These are phyloP conservation scores for Drosophila atripex DNA, from an alignment of 2,888 invertebrate species.

Conservation along the genomic window DNA sequence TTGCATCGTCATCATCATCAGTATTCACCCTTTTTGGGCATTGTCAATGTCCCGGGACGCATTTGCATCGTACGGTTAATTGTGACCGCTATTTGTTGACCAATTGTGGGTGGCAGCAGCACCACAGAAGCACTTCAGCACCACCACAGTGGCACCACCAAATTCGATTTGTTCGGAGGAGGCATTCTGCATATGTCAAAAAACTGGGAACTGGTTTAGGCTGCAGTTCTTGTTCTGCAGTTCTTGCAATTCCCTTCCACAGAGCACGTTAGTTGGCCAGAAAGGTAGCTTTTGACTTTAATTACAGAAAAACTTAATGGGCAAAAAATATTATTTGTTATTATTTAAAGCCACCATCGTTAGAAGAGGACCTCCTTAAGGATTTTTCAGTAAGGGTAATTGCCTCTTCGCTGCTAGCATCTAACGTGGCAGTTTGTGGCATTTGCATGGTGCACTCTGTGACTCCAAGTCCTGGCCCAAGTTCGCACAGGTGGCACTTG, in stretches of 20 bases:
- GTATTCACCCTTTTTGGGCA: slow-evolving; percentile 60
- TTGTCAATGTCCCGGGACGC: slow-evolving; percentile 58
- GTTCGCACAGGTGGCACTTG: slow-evolving; percentile 45
- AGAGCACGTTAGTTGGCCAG: not conserved
- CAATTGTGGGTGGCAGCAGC: slow-evolving; percentile 75
- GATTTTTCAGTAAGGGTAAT: slow-evolving; percentile 2
- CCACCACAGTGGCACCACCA: slow-evolving; percentile 34
- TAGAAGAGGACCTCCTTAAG: too few relatives aligned
- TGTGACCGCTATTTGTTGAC: slow-evolving; percentile 68
- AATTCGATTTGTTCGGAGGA: slow-evolving; percentile 47
- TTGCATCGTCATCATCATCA: slow-evolving; percentile 20
- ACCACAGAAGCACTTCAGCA: slow-evolving; percentile 12
- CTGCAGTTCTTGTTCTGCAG: slow-evolving; percentile 15
- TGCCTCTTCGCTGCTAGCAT: not conserved
- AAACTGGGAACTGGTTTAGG: slow-evolving; percentile 28
- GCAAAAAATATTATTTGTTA: not conserved
- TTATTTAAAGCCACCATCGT: not conserved
- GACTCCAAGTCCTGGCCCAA: slow-evolving; percentile 24
- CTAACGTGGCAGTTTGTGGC: slow-evolving; percentile 27
- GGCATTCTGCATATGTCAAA: slow-evolving; percentile 52
- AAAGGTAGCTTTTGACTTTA: not conserved
- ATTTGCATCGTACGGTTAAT: slow-evolving; percentile 79
- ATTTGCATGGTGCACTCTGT: slow-evolving; percentile 43
- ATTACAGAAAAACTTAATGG: not conserved
- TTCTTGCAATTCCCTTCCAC: slow-evolving; percentile 4